Conservation (phyloP, 2,113 vertebrate species). For the Bubo bubo region DNA sequence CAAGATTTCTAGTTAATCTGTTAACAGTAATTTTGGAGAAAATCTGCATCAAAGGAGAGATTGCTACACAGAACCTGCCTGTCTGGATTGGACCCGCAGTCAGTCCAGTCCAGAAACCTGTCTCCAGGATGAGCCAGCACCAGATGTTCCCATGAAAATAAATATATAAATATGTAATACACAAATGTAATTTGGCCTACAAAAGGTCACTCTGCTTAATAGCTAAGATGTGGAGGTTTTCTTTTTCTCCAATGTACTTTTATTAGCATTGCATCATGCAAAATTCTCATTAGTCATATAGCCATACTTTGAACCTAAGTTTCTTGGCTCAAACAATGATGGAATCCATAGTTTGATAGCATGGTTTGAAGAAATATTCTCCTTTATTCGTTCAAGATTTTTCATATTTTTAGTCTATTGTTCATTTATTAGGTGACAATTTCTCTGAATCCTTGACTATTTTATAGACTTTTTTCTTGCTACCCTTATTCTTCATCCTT, state of each 20-base stretch:
- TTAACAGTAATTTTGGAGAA: constrained; percentile 16
- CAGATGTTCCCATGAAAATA: constrained; percentile 37
- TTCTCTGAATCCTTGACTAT: background rate
- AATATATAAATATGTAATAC: background rate
- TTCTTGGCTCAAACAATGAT: background rate
- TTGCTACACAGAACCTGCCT: background rate
- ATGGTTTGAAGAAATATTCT: background rate
- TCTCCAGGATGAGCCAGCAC: constrained; percentile 22
- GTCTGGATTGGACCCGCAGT: background rate
- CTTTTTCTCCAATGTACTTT: background rate
- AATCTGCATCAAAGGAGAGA: constrained; percentile 31
- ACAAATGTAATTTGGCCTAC: background rate
- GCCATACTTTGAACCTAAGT: background rate
- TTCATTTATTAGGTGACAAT: background rate
- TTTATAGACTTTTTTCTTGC: background rate
- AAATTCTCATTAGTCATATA: background rate
- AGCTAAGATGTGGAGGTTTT: background rate
- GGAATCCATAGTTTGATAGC: background rate
- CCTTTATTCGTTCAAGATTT: background rate
- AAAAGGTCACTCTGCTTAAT: constrained; percentile 32
- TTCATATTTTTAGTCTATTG: background rate
- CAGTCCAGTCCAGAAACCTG: background rate
- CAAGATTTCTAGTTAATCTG: constrained; percentile 41
- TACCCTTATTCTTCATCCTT: background rate
- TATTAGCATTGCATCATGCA: background rate